These are phyloP conservation scores for Glaucomys volans DNA, from an alignment of 2,113 vertebrate species.

Conservation along the genomic window DNA sequence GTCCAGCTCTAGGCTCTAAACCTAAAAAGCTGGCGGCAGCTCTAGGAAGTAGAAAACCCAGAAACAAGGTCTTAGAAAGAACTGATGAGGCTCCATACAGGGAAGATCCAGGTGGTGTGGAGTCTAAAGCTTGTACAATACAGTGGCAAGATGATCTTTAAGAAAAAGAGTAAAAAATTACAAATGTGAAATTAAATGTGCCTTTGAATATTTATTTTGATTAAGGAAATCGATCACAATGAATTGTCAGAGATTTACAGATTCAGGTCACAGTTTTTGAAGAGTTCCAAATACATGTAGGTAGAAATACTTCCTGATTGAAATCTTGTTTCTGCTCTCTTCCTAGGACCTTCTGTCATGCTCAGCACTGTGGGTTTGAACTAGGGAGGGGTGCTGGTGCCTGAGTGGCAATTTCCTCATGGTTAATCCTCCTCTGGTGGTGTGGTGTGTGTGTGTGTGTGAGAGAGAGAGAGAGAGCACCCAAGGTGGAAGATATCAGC, in stretches of 20 bases:
- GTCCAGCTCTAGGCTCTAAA: background rate
- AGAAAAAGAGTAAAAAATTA: background rate
- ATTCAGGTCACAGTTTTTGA: background rate
- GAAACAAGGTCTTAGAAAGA: background rate
- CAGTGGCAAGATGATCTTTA: background rate
- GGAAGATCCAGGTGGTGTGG: background rate
- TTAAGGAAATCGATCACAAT: background rate
- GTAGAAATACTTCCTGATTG: background rate
- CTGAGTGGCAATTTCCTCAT: background rate
- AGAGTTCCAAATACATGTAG: background rate
- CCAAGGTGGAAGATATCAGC: background rate
- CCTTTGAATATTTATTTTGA: constrained; percentile 35
- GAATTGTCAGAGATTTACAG: background rate
- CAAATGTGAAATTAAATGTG: background rate
- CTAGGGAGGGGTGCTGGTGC: background rate
- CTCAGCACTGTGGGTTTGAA: background rate
- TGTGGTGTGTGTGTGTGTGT: too few relatives aligned
- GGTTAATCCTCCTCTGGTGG: background rate
- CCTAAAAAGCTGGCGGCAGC: background rate
- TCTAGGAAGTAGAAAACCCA: background rate
- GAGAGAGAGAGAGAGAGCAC: too few relatives aligned
- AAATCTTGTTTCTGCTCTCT: background rate
- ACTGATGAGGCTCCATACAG: background rate
- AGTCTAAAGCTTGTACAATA: background rate
- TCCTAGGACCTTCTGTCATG: background rate